Evolutionary conservation across 2,797 vertebrate species (phyloP), one percentile per base, ranked within the genome.

Genomic region (Paguma larvata): DNA sequence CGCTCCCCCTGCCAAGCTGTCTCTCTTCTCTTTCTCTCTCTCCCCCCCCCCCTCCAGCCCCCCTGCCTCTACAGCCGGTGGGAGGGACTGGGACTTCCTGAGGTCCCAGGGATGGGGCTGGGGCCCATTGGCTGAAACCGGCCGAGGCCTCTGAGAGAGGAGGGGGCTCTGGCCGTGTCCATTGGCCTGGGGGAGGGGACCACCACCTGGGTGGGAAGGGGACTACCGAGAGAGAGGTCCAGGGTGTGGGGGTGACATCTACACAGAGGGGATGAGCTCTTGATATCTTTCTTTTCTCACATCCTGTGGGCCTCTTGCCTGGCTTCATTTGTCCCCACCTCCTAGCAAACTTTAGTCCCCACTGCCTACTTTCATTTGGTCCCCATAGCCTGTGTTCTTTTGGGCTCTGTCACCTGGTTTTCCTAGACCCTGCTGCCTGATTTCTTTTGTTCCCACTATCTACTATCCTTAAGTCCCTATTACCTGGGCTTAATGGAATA

Each of bases 1-100:
- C 46, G 85, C 97, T 97, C 97, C 97, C 97, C 97, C 97, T 97
- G 97, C 97, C 98, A 97, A 97, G 98, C 97, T 97, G 97, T 97
- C 97, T 98, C 97, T 98, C 97, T 93, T 80, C 96, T 92, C 77
- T 93, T 87, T 67, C 65, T 4, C 41, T 21, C 95, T n/a, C n/a
- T n/a, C 85, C 94, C 87, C 70, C 78, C 62, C 91, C 91, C 32
- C 89, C 93, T 89, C 92, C 91, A 86, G 27, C 87, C 97, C 96
- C 97, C 96, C 96, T 86, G 95, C 97, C 96, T 98, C 94, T 97
- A 95, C 97, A 97, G 97, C 97, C 93, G 92, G 97, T 97, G 98
- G 98, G 98, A 98, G 98, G 98, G 98, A 95, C 96, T 95, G 97
- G 97, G 98, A 98, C 98, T 98, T 98, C 96, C 98, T 97, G 98